Evolutionary conservation across 2,797 vertebrate species (phyloP).

Genomic region (Siniperca undulata): DNA sequence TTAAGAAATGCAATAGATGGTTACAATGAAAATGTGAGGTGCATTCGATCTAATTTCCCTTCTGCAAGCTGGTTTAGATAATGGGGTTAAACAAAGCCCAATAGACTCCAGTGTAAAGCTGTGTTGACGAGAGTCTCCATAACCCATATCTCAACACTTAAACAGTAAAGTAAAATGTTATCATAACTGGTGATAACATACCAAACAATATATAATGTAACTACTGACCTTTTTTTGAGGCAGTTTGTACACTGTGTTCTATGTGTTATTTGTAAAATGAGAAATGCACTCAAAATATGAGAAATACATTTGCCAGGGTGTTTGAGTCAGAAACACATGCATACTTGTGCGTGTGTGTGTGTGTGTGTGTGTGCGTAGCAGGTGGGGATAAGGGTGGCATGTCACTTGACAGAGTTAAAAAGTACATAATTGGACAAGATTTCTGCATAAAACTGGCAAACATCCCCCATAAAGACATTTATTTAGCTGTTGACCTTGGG

Average conservation of each 20-base stretch:
- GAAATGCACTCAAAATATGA: neutral
- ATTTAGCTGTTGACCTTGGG: constrained; percentile 76
- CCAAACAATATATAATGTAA: neutral
- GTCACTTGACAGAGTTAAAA: constrained; percentile 41
- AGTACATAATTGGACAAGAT: constrained; percentile 47
- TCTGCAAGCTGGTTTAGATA: neutral
- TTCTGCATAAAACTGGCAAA: constrained; percentile 50
- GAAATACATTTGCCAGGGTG: neutral
- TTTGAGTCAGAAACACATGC: neutral
- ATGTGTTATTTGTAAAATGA: neutral
- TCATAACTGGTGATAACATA: neutral
- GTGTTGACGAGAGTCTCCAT: neutral
- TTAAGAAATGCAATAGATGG: neutral
- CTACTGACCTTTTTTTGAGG: neutral
- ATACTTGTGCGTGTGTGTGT: neutral
- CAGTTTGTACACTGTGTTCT: neutral
- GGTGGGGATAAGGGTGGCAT: neutral
- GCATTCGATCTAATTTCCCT: neutral
- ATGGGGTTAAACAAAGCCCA: neutral
- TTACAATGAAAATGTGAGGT: neutral
- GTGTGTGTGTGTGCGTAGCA: neutral
- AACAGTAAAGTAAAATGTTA: too few species aligned
- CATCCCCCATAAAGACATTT: constrained; percentile 64
- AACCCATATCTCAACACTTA: neutral
- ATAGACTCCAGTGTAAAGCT: neutral